A percentile compares a stretch with the other conserved stretches of the same genome.
Conservation (phyloP, 1,140 invertebrate species). For the Solenopsis invicta region DNA sequence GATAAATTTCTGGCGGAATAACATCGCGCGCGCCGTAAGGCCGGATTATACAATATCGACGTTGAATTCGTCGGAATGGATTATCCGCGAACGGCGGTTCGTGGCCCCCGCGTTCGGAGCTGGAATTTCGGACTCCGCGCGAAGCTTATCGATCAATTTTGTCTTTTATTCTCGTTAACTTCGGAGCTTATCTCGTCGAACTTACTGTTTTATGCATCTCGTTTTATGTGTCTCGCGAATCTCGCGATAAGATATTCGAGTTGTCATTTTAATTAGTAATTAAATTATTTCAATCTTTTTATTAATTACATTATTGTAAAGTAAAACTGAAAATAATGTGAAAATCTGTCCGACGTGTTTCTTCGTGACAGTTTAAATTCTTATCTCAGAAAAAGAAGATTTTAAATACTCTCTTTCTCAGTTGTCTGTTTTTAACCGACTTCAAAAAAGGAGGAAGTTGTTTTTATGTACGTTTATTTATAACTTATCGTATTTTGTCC, state of each 20-base stretch:
- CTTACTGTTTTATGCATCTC: not conserved
- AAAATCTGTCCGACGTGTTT: not conserved
- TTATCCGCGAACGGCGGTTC: slow-evolving; percentile 34
- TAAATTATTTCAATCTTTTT: slow-evolving; percentile 19
- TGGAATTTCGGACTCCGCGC: not conserved
- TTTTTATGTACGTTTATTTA: no score
- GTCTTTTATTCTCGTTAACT: slow-evolving; percentile 7
- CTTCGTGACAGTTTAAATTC: not conserved
- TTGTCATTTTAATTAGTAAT: not conserved
- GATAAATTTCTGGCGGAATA: slow-evolving; percentile 72
- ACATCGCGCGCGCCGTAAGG: slow-evolving; percentile 57
- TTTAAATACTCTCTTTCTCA: not conserved
- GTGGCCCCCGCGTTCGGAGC: not conserved
- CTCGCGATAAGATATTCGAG: no score
- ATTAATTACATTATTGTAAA: no score
- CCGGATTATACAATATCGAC: slow-evolving; percentile 50
- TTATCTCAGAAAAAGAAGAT: not conserved
- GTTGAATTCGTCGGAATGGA: slow-evolving; percentile 25
- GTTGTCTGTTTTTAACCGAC: not conserved
- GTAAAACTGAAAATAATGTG: no score
- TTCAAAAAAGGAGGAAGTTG: no score
- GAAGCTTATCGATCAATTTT: not conserved
- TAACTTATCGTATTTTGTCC: no score
- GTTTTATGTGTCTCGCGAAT: not conserved
- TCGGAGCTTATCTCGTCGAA: not conserved